A percentile compares a stretch with the other conserved stretches of the same genome.
Conservation (phyloP, 2,888 invertebrate species). For the Hydroisotoma schaefferi region DNA sequence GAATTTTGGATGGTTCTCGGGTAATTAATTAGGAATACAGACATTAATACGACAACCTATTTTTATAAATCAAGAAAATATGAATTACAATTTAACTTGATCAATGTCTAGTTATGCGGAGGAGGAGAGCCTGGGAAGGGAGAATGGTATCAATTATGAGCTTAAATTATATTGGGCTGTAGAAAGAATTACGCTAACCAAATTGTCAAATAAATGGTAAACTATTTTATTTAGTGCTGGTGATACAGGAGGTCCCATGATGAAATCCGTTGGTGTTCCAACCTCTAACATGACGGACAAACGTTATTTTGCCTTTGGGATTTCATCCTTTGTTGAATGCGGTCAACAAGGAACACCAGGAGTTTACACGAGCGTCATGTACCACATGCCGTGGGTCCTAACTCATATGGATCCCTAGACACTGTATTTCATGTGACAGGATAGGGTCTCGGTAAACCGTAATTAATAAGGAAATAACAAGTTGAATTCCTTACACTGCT, state of each 20-base stretch:
- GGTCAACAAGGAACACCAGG: constrained; percentile 23
- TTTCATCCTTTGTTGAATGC: constrained; percentile 24
- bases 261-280: constrained; percentile 11
- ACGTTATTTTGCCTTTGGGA: constrained; percentile 25
- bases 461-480: not conserved
- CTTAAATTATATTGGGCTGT: not conserved
- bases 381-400: constrained; percentile 29
- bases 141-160: constrained; percentile 18
- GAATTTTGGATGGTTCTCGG: constrained; percentile 23
- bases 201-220: not conserved
- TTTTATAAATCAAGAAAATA: not conserved
- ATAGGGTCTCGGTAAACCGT: too few species aligned
- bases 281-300: not conserved
- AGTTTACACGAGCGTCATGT: constrained; percentile 26
- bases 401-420: constrained; percentile 5
- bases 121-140: constrained; percentile 27
- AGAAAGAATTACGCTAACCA: not conserved
- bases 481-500: not conserved
- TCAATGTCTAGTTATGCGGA: constrained; percentile 24
- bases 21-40: too few species aligned
- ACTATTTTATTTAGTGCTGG: constrained; percentile 11
- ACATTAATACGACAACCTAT: too few species aligned
- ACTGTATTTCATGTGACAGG: not conserved
- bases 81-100: not conserved
- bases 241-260: constrained; percentile 21